Evolutionary conservation across 2,797 vertebrate species (phyloP).

Genomic region (Pyrocephalus nanus): DNA sequence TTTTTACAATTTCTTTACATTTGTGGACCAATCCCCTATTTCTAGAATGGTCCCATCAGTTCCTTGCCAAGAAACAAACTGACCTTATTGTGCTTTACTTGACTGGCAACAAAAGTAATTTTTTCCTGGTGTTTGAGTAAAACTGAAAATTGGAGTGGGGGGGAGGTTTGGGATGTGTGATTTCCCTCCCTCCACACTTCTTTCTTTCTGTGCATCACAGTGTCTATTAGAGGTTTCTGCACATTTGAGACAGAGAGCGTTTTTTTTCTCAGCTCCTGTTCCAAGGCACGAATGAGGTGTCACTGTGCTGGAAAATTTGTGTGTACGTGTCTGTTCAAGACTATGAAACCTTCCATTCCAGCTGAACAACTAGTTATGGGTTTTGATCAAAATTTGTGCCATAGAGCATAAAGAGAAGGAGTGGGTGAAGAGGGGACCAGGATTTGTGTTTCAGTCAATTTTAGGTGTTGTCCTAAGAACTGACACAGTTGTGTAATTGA

Average conservation of each 20-base stretch:
- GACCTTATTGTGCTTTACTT: background rate
- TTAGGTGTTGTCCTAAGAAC: background rate
- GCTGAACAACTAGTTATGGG: background rate
- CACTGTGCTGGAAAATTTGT: background rate
- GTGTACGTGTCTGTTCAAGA: background rate
- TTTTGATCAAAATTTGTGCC: background rate
- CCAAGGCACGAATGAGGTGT: background rate
- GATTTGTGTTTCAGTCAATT: background rate
- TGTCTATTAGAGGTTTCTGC: background rate
- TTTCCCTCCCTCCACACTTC: background rate
- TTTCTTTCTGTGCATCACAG: background rate
- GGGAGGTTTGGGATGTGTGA: background rate
- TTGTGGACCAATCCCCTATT: background rate
- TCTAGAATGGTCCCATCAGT: background rate
- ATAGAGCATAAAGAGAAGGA: background rate
- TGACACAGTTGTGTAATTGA: background rate
- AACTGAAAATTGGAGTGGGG: background rate
- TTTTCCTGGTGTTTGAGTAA: background rate
- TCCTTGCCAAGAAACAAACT: constrained; percentile 4
- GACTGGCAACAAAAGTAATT: background rate
- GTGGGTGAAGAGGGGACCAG: background rate
- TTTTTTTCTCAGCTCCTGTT: background rate
- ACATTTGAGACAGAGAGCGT: background rate
- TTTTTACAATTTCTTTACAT: background rate
- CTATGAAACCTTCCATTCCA: background rate